Percentiles rank a stretch among this genome's conserved stretches.
These are phyloP conservation scores for Sthenelais limicola DNA, from an alignment of 2,888 invertebrate genomes.

Conservation along the genomic window DNA sequence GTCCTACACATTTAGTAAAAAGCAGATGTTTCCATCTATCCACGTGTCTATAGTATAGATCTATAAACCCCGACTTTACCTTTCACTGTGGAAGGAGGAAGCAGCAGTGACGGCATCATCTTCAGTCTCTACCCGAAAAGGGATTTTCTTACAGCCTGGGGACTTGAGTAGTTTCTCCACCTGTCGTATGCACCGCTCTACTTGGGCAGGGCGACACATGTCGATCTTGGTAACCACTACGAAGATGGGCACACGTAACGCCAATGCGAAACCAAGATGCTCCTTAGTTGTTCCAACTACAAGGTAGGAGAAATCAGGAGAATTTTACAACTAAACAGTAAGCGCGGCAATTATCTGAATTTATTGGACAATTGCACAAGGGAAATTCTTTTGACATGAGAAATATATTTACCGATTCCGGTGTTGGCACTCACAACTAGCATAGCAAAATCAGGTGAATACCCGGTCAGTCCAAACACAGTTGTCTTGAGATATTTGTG, in stretches of 20 bases:
- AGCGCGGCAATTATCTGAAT: not conserved
- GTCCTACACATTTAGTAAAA: too few species aligned
- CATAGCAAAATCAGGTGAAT: conserved; percentile 93
- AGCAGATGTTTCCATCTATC: too few species aligned
- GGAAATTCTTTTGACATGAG: not conserved
- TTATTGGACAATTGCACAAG: not conserved
- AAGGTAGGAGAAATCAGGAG: conserved; percentile 49
- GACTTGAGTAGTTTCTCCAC: conserved; percentile 78
- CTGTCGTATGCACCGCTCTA: conserved; percentile 73
- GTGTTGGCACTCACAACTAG: conserved; percentile 85
- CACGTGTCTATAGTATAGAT: too few species aligned
- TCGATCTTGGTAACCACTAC: conserved; percentile 95
- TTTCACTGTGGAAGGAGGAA: conserved; percentile 77
- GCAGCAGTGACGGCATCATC: conserved; percentile 85
- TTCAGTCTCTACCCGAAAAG: conserved; percentile 78
- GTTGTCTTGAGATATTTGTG: conserved; percentile 96
- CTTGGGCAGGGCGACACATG: conserved; percentile 76
- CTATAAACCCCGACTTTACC: conserved; percentile 51
- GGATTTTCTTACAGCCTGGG: conserved; percentile 79
- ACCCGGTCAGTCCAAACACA: conserved; percentile 92
- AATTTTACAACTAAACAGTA: not conserved
- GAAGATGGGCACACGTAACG: conserved; percentile 84
- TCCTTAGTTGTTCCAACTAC: conserved; percentile 82
- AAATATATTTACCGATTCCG: conserved; percentile 74
- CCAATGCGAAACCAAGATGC: conserved; percentile 83